Conservation (phyloP, 2,888 invertebrate species). For the Dorcus parallelipipedus region DNA sequence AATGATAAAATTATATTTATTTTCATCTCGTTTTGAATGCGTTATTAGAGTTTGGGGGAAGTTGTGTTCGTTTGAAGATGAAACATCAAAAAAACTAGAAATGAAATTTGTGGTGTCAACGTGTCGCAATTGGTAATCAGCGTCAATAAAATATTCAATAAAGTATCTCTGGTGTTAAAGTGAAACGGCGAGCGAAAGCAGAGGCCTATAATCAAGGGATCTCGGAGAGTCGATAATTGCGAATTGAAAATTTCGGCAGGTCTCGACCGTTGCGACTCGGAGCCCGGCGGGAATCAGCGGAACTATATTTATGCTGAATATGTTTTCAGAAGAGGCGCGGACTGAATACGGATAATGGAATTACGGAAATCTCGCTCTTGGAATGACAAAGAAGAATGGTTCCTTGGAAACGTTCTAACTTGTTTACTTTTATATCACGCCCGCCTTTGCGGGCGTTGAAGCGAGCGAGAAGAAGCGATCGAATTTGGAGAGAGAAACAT, state of each 20-base stretch:
- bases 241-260: constrained; percentile 44
- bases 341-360: constrained; percentile 43
- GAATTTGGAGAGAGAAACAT: not conserved
- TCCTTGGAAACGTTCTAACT: constrained; percentile 35
- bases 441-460: not conserved
- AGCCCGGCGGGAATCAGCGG: constrained; percentile 37
- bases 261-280: constrained; percentile 35
- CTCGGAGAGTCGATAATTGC: constrained; percentile 37
- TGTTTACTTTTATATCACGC: constrained; percentile 38
- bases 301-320: constrained; percentile 43
- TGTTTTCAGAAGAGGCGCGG: constrained; percentile 38
- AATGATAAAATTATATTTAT: no score
- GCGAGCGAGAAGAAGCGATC: constrained; percentile 3
- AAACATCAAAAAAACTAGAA: no score
- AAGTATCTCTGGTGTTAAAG: no score
- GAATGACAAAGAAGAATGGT: constrained; percentile 41
- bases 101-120: no score
- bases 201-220: constrained; percentile 27
- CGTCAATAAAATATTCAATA: no score
- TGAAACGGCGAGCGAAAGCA: no score
- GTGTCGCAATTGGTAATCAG: no score
- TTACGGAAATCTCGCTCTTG: constrained; percentile 39
- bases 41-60: no score
- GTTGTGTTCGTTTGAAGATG: no score
- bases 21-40: no score